Evolutionary conservation across 1,140 invertebrate species (phyloP), one percentile per base, ranked within the genome.

Genomic region (Cyclina sinensis): DNA sequence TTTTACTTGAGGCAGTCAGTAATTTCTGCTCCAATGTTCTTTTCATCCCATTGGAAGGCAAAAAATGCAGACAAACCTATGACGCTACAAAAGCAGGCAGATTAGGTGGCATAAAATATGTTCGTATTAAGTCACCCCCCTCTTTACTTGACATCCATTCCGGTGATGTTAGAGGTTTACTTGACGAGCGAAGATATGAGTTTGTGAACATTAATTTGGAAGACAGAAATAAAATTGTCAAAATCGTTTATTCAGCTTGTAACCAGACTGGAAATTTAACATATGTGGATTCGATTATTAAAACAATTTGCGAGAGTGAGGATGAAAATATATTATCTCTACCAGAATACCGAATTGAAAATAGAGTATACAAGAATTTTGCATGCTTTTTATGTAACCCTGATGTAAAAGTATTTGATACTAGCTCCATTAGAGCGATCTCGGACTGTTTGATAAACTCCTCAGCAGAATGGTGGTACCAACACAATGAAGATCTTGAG

Each of bases 281-380:
- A 30, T 18, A 24, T 5, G n/a, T 1, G 4, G 3, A 65, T 30
- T 4, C 7, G 4, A 1, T 65, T 11, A 18, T 65, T 9, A 30
- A 35, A 9, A 1, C 27, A 18, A 27, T 65, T 7, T 65, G 59
- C 16, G 14, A 65, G 11, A 65, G 59, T n/a, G n/a, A 30, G 3
- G 27, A 65, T 35, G 59, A 21, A 35, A 35, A 27, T 65, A 35
- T 65, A 1, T 9, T 35, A 35, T 24, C 59, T 1, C 59, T 65
- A 30, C 24, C 59, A 16, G 59, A 65, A 30, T 65, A 65, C 16
- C 11, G 59, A 30, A 24, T 65, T 30, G 59, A 65, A 30, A 30
- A 65, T 4, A 65, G n/a, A 30, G 59, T 65, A 16, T 65, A 65
- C 59, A 65, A 65, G 30, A 65, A 65, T n/a, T 65, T 65, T 30